Evolutionary conservation across 2,113 vertebrate genomes (phyloP), one percentile per base, ranked within the genome.

Genomic region (Chauna torquata): DNA sequence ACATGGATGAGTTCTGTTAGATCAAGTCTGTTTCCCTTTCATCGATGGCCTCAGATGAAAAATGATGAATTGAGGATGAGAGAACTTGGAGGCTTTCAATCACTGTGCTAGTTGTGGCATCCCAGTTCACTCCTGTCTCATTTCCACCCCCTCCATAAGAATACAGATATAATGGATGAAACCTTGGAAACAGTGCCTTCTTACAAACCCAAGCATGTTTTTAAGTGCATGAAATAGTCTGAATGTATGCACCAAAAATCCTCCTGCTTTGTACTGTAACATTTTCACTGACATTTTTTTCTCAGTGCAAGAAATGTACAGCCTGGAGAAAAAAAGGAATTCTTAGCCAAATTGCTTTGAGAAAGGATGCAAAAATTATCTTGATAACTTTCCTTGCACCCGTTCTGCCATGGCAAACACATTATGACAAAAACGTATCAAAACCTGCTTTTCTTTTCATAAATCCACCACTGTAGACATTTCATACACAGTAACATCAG

Each of bases 181-280:
- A 88, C 82, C 78, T 95, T 95, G 93, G 94, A 94, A 96, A 94
- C 65, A 74, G 69, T 93, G 45, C 66, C 69, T 88, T 79, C 36
- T 61, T 91, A 90, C 49, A 90, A 94, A 91, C n/a, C 52, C 68
- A 87, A 85, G 75, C 44, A 65, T 57, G 58, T 54, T 88, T 83
- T 59, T 7, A 71, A 87, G 58, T 64, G 25, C 30, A 87, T n/a
- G 3, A 62, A 82, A 36, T 45, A 83, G 68, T 86, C 69, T 90
- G 54, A 94, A 94, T 27, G 14, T 7, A 40, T 50, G 47, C 23
- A 69, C 3, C 47, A 88, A n/a, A 83, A 86, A 55, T 52, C 58
- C 27, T 85, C 12, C 38, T 89, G 47, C 14, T 95, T 50, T 66
- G 52, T 62, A 72, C 32, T 54, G 54, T 28, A 64, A 12, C 16